These are phyloP conservation scores for Scolopax rusticola DNA, from an alignment of 2,797 vertebrate species.

Conservation along the genomic window DNA sequence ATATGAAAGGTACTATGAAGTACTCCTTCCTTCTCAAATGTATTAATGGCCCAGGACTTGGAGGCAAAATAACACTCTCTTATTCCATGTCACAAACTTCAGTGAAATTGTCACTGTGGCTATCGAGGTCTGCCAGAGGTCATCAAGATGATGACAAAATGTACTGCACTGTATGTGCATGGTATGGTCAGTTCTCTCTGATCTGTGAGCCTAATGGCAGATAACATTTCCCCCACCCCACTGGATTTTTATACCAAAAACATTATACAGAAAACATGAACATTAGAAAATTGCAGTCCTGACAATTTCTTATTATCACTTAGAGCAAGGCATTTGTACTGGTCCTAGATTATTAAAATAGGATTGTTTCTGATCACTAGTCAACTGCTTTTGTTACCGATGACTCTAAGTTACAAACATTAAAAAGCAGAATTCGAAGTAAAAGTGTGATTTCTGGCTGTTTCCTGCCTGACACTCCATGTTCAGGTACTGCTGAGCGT, in stretches of 20 bases:
- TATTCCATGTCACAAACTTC: neutral
- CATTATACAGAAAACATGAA: neutral
- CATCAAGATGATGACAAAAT: neutral
- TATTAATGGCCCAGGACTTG: neutral
- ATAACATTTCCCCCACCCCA: accelerated
- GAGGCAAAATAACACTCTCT: neutral
- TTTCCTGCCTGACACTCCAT: neutral
- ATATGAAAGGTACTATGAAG: neutral
- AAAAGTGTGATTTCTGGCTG: neutral
- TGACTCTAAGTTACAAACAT: neutral
- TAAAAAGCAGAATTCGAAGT: neutral
- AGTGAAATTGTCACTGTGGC: neutral
- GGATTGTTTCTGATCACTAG: neutral
- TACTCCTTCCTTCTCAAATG: neutral
- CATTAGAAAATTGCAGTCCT: neutral
- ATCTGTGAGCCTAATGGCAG: neutral
- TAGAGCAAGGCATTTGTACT: neutral
- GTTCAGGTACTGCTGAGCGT: neutral
- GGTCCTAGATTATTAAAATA: neutral
- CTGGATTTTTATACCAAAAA: neutral
- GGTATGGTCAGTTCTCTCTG: neutral
- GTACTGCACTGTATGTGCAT: neutral
- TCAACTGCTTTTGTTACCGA: neutral
- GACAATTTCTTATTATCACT: neutral
- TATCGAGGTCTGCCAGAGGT: neutral